These are phyloP conservation scores for Thymallus thymallus DNA, from an alignment of 2,113 vertebrate genomes.

Conservation along the genomic window DNA sequence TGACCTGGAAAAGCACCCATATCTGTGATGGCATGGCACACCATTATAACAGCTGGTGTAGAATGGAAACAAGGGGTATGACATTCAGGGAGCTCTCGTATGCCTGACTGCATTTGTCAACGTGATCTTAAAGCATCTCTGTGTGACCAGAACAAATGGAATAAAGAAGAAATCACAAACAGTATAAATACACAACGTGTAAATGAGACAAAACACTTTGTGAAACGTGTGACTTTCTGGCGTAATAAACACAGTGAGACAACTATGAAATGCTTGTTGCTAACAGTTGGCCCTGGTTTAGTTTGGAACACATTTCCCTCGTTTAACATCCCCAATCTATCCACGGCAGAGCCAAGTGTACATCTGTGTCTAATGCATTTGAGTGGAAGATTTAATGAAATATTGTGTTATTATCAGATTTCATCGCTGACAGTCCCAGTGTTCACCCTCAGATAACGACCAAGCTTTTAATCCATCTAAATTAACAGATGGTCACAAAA, in stretches of 20 bases:
- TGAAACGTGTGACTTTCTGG: background rate
- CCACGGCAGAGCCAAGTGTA: conserved; percentile 39
- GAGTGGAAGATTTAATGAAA: conserved; percentile 51
- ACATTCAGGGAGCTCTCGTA: background rate
- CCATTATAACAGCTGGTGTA: background rate
- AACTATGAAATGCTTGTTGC: conserved; percentile 25
- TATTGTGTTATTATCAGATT: conserved; percentile 49
- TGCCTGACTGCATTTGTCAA: background rate
- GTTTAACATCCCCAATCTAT: conserved; percentile 27
- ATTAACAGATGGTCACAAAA: conserved; percentile 56
- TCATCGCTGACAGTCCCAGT: conserved; percentile 43
- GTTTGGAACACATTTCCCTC: conserved; percentile 37
- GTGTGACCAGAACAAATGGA: conserved; percentile 11
- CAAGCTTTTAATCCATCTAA: conserved; percentile 54
- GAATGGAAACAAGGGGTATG: background rate
- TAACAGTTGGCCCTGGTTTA: conserved; percentile 30
- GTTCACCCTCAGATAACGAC: conserved; percentile 53
- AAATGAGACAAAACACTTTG: background rate
- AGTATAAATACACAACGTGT: background rate
- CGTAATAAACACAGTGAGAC: conserved; percentile 29
- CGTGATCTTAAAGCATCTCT: background rate
- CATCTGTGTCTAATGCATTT: conserved; percentile 23
- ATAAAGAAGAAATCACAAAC: conserved; percentile 41
- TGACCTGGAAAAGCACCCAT: background rate
- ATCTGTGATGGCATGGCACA: background rate